A percentile compares a stretch with the other conserved stretches of the same genome.
These are phyloP conservation scores for Bungarus multicinctus DNA, from an alignment of 2,113 vertebrate species.

Conservation along the genomic window DNA sequence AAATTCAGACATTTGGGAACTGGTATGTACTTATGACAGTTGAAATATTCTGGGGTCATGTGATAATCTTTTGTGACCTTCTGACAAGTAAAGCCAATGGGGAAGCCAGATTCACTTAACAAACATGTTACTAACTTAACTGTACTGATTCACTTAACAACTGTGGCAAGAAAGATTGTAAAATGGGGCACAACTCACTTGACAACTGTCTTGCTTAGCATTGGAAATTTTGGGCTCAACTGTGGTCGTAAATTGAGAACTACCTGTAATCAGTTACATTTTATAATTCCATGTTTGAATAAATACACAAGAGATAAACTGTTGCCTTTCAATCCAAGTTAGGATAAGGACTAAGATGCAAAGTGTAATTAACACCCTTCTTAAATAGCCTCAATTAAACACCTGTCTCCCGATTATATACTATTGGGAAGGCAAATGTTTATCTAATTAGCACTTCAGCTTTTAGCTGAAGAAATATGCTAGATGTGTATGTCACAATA, in stretches of 20 bases:
- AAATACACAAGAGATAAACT: constrained; percentile 20
- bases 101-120: not conserved
- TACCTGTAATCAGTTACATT: not conserved
- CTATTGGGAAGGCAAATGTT: constrained; percentile 29
- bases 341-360: constrained; percentile 23
- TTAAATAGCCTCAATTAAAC: constrained; percentile 38
- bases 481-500: not conserved
- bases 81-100: not conserved
- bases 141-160: not conserved
- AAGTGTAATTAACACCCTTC: constrained; percentile 27
- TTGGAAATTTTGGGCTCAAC: not conserved
- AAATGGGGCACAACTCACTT: not conserved
- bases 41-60: not conserved
- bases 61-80: not conserved
- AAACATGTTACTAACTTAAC: not conserved
- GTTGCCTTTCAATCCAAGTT: constrained; percentile 9
- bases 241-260: not conserved
- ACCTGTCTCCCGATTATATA: constrained; percentile 22
- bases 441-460: constrained; percentile 30
- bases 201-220: not conserved
- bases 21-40: not conserved
- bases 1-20: not conserved
- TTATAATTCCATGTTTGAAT: constrained; percentile 7
- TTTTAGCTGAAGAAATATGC: constrained; percentile 26
- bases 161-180: not conserved